Base-by-base conservation (phyloP, 2,797 vertebrate species). In the Rhinichthys osculus region DNA sequence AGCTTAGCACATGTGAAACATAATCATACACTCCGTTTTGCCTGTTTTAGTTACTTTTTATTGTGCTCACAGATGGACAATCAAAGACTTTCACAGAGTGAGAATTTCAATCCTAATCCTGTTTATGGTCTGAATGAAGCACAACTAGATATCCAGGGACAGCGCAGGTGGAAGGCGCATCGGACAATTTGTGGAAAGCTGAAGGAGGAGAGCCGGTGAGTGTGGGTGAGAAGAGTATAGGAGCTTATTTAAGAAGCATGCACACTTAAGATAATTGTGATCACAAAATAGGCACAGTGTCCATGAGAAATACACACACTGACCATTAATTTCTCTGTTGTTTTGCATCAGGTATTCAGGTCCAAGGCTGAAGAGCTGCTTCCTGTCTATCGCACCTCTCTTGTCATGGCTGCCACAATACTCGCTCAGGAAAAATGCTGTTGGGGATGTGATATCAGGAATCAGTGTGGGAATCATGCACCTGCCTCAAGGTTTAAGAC, bases 381-480 rank as follows among this genome's bases (percentile, higher is more conserved):
- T 98, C 33, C 89, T 96, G 86, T 92, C 77, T 0, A 91, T 91
- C 71, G 8, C 99, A 83, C 98, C 98, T 3, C 76, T 98, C 72
- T 59, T 97, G 57, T 93, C 85, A 27, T 99, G 98, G 98, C 90
- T 99, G 84, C 97, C 97, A 47, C 95, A 92, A 13, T 99, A 99
- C 92, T 91, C 96, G 0, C 0, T 97, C 89, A 97, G 91, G 87
- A 96, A 98, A 44, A 96, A 97, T 79, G 94, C 96, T 2, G 71
- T 96, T 3, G 97, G 97, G 4, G 98, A 99, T 90, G 90, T 99
- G 23, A 19, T 95, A 47, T 97, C 98, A 0, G 98, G 98, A 64
- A 93, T 99, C 93, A 98, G 98, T 4, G 97, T 98, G 89, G 97
- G 97, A 52, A 94, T 95, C 92, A 94, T 96, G 93, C 94, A 95